Conservation (phyloP, 2,888 invertebrate species). For the Linnaemya tessellans region DNA sequence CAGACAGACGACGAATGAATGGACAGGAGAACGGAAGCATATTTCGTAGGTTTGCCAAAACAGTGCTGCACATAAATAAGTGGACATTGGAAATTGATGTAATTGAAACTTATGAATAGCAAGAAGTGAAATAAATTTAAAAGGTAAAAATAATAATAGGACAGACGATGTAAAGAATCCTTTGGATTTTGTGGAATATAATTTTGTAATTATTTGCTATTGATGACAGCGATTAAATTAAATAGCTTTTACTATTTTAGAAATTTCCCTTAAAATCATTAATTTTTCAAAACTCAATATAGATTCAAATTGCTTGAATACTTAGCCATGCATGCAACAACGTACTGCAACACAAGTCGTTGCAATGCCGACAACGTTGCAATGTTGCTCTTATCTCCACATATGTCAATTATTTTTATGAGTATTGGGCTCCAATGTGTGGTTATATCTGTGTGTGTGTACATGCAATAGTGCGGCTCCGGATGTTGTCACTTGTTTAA, state of each 20-base stretch:
- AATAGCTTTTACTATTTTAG: slow-evolving; percentile 31
- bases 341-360: background rate
- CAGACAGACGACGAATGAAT: slow-evolving; percentile 17
- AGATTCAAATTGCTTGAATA: slow-evolving; percentile 16
- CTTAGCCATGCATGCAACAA: background rate
- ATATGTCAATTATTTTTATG: slow-evolving; percentile 23
- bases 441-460: background rate
- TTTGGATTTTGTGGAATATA: background rate
- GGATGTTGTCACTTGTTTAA: background rate
- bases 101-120: background rate
- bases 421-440: background rate
- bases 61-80: slow-evolving; percentile 20
- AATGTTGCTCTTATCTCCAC: background rate
- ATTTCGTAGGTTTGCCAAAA: background rate
- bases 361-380: slow-evolving; percentile 1
- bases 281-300: slow-evolving; percentile 53
- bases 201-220: background rate
- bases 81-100: background rate
- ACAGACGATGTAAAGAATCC: too few species aligned
- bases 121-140: background rate
- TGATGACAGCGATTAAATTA: background rate
- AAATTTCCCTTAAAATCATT: slow-evolving; percentile 37
- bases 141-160: background rate
- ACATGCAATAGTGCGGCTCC: background rate
- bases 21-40: slow-evolving; percentile 23